Conservation (phyloP, 2,113 vertebrate genomes). For the Ammodytes dubius region DNA sequence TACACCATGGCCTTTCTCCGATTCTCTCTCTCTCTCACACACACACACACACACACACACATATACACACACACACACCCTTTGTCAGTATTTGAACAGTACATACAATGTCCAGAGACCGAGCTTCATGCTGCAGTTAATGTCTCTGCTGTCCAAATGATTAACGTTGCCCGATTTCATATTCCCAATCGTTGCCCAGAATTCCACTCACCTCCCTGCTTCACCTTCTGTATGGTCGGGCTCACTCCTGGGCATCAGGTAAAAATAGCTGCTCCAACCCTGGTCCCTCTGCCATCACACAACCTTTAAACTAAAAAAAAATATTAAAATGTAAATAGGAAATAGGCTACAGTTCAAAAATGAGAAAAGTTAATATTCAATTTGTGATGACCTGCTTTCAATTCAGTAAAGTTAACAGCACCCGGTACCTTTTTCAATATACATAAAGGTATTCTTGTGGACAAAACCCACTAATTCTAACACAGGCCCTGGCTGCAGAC, state of each 20-base stretch:
- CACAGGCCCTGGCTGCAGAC: constrained; percentile 14
- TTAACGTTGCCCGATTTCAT: constrained; percentile 78
- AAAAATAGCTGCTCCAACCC: constrained; percentile 80
- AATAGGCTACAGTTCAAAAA: background rate
- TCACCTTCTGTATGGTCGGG: constrained; percentile 71
- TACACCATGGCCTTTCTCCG: constrained; percentile 38
- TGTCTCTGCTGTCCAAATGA: constrained; percentile 84
- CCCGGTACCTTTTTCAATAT: background rate
- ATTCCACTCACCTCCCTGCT: constrained; percentile 72
- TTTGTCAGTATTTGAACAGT: constrained; percentile 65
- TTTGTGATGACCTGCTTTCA: background rate
- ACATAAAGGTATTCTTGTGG: background rate
- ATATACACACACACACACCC: constrained; percentile 6
- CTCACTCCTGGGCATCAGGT: constrained; percentile 80
- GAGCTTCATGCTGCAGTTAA: constrained; percentile 82
- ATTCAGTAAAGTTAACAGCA: background rate
- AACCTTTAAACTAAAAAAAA: constrained; percentile 18
- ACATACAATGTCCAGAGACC: constrained; percentile 76
- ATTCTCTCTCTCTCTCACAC: constrained; percentile 14
- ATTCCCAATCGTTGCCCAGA: constrained; percentile 75
- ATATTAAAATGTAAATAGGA: background rate
- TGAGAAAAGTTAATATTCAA: background rate
- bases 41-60: constrained; percentile 18
- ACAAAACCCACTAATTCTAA: background rate
- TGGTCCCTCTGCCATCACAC: constrained; percentile 63